Conservation (phyloP, 2,113 vertebrate species). For the Fregetta grallaria region DNA sequence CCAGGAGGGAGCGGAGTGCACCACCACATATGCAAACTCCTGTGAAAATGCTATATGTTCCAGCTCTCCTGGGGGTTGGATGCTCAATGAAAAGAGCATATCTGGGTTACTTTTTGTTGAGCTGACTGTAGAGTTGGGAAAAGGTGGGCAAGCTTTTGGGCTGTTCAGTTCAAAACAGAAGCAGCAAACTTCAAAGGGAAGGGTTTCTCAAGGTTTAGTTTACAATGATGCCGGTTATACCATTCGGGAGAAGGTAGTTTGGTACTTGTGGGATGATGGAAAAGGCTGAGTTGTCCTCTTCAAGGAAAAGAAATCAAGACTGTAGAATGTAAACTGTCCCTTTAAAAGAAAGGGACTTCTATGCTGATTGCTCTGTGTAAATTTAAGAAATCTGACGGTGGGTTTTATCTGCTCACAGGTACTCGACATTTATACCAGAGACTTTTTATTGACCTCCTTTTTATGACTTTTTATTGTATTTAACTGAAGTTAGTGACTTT, state of each 20-base stretch:
- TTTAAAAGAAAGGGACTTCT: not conserved
- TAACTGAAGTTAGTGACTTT: not conserved
- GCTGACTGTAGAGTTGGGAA: not conserved
- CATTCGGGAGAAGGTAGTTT: not conserved
- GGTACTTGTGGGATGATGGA: not conserved
- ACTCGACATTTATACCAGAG: not conserved
- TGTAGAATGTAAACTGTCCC: not conserved
- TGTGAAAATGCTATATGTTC: not conserved
- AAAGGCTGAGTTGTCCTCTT: not conserved
- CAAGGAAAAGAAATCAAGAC: not conserved
- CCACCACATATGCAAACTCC: not conserved
- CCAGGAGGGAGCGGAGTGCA: no score
- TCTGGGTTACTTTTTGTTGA: not conserved
- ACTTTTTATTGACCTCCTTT: not conserved
- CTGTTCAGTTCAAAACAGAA: not conserved
- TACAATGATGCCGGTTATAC: not conserved
- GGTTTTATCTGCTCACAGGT: not conserved
- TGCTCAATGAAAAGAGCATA: not conserved
- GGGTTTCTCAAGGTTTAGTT: not conserved
- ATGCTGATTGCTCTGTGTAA: not conserved
- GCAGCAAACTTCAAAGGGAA: not conserved
- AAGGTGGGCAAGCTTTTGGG: not conserved
- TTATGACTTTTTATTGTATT: no score
- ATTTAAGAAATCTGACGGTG: not conserved
- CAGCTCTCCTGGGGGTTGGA: fast-evolving